These are phyloP conservation scores for Deroplatys truncata DNA, from an alignment of 2,888 invertebrate species.

Conservation along the genomic window DNA sequence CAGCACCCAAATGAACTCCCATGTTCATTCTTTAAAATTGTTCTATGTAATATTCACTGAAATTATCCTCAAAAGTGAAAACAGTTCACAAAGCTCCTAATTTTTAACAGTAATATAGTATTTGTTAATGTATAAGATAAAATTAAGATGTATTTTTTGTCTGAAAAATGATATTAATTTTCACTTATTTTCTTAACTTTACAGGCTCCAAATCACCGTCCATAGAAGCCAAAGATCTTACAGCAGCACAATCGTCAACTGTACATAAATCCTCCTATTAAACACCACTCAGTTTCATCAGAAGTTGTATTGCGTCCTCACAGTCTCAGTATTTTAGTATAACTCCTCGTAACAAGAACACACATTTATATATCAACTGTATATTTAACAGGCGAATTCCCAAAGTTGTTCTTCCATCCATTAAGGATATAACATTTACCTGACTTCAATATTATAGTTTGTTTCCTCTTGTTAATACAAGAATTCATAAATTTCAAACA, in stretches of 20 bases:
- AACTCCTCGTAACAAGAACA: not conserved
- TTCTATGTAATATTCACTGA: no score
- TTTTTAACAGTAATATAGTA: no score
- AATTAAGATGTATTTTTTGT: not conserved
- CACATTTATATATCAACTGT: not conserved
- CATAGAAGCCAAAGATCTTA: not conserved
- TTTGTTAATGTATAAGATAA: no score
- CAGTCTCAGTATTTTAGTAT: conserved; percentile 3
- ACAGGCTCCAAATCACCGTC: conserved; percentile 43
- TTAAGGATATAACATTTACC: not conserved
- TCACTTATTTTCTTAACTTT: conserved; percentile 19
- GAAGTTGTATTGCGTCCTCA: not conserved
- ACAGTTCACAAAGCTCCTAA: no score
- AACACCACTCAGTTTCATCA: not conserved
- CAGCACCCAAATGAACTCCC: no score
- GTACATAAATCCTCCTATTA: not conserved
- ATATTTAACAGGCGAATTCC: not conserved
- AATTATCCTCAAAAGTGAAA: no score
- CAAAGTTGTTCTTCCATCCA: conserved; percentile 5
- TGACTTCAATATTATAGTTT: not conserved
- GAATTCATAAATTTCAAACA: not conserved
- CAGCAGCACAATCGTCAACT: not conserved
- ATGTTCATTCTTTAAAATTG: no score
- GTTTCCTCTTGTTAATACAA: not conserved
- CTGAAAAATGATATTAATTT: not conserved